Base-by-base conservation (phyloP, 2,797 vertebrate species). In the Crocidura indochinensis region DNA sequence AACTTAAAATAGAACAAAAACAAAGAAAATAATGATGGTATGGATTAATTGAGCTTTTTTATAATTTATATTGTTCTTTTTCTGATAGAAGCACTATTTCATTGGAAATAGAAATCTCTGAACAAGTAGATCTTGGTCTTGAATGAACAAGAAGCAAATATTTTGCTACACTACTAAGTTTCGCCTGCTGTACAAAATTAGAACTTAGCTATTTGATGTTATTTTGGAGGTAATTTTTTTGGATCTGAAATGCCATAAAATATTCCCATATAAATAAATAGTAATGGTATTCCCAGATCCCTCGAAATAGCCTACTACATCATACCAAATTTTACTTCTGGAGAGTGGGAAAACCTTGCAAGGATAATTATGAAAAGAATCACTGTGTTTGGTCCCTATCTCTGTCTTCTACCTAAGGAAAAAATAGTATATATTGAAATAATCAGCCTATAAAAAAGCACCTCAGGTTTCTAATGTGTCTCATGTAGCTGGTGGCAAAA, bases 11-110 rank as follows among this genome's bases (percentile, higher is more conserved):
- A 72, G 73, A 76, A 27, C 19, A 78, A 22, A 26, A 56, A 46
- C 64, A 67, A 84, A 85, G 62, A 65, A 77, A 91, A 84, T 78
- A 64, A 64, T 81, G 26, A 67, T 67, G 38, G 51, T 87, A 2
- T 94, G 29, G 56, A 60, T 92, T 93, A 10, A 38, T 77, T 49
- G 27, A 79, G n/a, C 26, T 53, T 86, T 74, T 89, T 75, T 64
- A 73, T 72, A 65, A 75, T 65, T 84, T 93, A 87, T 71, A 69
- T 27, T 92, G 20, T 76, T 84, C 67, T 92, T 79, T 83, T 20
- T 19, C 51, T 88, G 19, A 11, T 67, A 46, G 4, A 81, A 73
- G 10, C 19, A 51, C 29, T 72, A 11, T 88, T 75, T 86, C 62
- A 93, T 72, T 84, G 75, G 69, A 26, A 90, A 47, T 76, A 85